Base-by-base conservation (phyloP, 1,140 invertebrate genomes). In the Drosophila parvula region DNA sequence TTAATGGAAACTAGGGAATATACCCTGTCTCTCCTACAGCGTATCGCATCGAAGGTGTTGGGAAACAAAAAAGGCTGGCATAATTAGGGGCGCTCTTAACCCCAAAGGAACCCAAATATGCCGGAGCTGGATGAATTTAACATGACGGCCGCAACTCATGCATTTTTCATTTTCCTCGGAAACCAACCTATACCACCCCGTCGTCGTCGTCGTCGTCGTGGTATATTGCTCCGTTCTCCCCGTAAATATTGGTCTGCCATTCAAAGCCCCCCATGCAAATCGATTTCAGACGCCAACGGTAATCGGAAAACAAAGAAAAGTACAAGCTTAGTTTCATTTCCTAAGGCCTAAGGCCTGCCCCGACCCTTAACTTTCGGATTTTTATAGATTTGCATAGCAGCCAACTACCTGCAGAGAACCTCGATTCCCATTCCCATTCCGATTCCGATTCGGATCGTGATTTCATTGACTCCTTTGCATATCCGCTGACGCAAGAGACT, bases 221-320 rank as follows among this genome's bases (percentile, higher is more conserved):
- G 47, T 30, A 45, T 48, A 58, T 43, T 38, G 11, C 16, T 55
- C 47, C 28, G 27, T 28, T 48, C 38, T 43, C 48, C 60, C 38
- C 28, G 5, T 60, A 41, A 32, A 38, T 56, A 63, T 79, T 76
- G 81, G 51, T 65, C 50, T 81, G 71, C 45, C 71, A 81, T 86
- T 86, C 82, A 82, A 83, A 83, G 74, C 67, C 76, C 22, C 22
- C 22, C 79, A 86, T 86, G 82, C 71, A 88, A 86, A 86, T 86
- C 67, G 38, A 63, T 73, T 69, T 67, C 59, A 62, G 65, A 83
- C 68, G 65, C 69, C 51, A 70, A 56, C 67, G 53, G 58, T 69
- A 74, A 86, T 86, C 47, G 80, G 79, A 51, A 79, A 79, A 74
- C 48, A 62, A 68, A 78, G 71, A 78, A 78, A 71, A 63, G 16